Conservation (phyloP, 2,113 vertebrate genomes). For the Carassius carassius region DNA sequence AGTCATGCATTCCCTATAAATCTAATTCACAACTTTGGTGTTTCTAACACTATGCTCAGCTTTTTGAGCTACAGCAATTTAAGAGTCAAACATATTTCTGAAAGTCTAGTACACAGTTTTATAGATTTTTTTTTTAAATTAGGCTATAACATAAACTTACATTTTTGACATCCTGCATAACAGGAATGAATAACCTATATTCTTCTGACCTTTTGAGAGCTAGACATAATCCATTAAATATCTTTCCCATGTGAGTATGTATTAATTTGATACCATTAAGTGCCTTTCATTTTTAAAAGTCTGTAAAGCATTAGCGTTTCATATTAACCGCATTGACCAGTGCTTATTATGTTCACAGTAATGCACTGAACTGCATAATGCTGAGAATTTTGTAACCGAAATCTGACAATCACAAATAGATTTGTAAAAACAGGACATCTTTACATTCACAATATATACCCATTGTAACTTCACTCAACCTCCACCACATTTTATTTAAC, state of each 20-base stretch:
- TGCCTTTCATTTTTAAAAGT: not conserved
- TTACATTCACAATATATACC: not conserved
- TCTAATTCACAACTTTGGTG: not conserved
- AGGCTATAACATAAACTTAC: not conserved
- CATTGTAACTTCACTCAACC: slow-evolving; percentile 68
- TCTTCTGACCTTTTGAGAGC: not conserved
- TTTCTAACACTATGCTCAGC: not conserved
- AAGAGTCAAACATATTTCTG: not conserved
- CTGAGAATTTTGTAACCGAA: not conserved
- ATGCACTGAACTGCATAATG: not conserved
- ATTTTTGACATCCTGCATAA: not conserved
- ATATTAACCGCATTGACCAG: not conserved
- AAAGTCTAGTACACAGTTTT: not conserved
- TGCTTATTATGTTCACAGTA: not conserved
- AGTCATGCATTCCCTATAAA: not conserved
- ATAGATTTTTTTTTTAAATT: not conserved
- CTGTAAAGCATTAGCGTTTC: not conserved
- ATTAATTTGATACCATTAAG: slow-evolving; percentile 11
- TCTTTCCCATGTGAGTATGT: not conserved
- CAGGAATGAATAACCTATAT: not conserved
- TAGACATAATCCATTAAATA: not conserved
- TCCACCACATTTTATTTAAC: slow-evolving; percentile 82
- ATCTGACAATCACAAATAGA: not conserved
- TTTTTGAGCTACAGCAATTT: not conserved
- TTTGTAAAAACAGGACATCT: not conserved